Evolutionary conservation across 2,888 invertebrate genomes (phyloP).

Genomic region (Colletes collaris): DNA sequence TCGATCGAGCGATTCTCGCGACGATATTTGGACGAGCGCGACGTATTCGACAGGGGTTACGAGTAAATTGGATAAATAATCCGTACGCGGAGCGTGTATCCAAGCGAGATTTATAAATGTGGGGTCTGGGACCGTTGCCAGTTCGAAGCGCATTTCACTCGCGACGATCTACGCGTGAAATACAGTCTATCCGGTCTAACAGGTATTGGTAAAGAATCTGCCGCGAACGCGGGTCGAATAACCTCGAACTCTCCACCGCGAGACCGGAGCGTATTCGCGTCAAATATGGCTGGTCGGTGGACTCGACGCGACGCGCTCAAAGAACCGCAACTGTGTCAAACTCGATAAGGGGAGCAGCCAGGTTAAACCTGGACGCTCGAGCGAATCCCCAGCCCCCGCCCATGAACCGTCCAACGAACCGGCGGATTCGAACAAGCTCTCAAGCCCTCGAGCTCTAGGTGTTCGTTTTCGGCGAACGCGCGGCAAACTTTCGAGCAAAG

Average conservation of each 20-base stretch:
- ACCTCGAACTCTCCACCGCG: constrained; percentile 11
- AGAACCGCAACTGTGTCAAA: constrained; percentile 5
- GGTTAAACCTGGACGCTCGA: constrained; percentile 3
- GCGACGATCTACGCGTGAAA: constrained; percentile 24
- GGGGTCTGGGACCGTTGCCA: constrained; percentile 44
- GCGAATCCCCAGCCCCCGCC: constrained; percentile 51
- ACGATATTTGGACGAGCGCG: constrained; percentile 6
- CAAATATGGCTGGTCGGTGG: constrained; percentile 28
- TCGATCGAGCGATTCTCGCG: constrained; percentile 44
- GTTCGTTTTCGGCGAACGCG: too few relatives aligned
- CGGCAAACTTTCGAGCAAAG: too few relatives aligned
- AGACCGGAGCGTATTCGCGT: constrained; percentile 5
- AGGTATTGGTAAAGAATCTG: neutral
- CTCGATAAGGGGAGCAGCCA: constrained; percentile 4
- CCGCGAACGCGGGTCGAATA: constrained; percentile 14
- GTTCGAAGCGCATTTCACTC: constrained; percentile 38
- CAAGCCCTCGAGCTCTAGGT: too few relatives aligned
- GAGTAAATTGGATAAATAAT: too few relatives aligned
- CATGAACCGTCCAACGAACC: constrained; percentile 34
- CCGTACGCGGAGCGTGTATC: neutral
- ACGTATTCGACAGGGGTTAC: too few relatives aligned
- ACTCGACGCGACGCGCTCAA: neutral
- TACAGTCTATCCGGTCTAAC: constrained; percentile 1
- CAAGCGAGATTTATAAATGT: constrained; percentile 14
- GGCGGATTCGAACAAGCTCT: constrained; percentile 7